Base-by-base conservation (phyloP, 2,888 invertebrate species). In the Xiphydria camelus region DNA sequence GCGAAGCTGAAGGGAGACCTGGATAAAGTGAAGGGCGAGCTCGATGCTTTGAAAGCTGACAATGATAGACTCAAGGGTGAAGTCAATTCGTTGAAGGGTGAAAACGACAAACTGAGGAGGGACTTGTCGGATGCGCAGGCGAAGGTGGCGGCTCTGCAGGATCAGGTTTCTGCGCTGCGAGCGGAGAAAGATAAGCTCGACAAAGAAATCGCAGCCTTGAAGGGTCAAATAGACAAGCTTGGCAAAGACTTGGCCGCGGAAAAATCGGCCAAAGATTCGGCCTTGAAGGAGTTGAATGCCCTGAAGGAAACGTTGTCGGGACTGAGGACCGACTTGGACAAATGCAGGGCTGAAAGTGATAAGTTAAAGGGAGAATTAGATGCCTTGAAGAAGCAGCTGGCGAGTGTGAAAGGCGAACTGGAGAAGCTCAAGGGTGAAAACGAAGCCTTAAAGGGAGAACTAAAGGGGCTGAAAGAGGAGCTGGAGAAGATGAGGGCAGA, bases 11-110 rank as follows among this genome's bases (percentile, higher is more conserved):
- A 36, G 39, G 21, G 39, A 19, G 50, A 51, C 31, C 25, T 45
- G n/a, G 46, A 53, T 14, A 46, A 41, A 39, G 21, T 57, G 25
- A 47, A 38, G n/a, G 33, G 22, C 12, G 51, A 53, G 36, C 44
- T 49, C 26, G 44, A 46, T 25, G 35, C 31, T 4, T 19, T 47
- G 22, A 47, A 35, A 18, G 20, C 34, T 9, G 36, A 35, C 20
- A 22, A 38, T 15, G 41, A 36, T n/a, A 45, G 48, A 23, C 35
- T 51, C 2, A 45, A 54, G 23, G 39, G 45, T 14, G 40, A 44
- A 22, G 45, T 29, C 12, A 21, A 20, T 20, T 20, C 37, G 29
- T 41, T 51, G n/a, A 52, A 47, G 41, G 33, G 9, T 7, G 39
- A 47, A 21, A 39, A 45, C 9, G 44, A 26, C 14, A 44, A 45